Conservation (phyloP, 2,888 invertebrate species). For the Idaea biselata region DNA sequence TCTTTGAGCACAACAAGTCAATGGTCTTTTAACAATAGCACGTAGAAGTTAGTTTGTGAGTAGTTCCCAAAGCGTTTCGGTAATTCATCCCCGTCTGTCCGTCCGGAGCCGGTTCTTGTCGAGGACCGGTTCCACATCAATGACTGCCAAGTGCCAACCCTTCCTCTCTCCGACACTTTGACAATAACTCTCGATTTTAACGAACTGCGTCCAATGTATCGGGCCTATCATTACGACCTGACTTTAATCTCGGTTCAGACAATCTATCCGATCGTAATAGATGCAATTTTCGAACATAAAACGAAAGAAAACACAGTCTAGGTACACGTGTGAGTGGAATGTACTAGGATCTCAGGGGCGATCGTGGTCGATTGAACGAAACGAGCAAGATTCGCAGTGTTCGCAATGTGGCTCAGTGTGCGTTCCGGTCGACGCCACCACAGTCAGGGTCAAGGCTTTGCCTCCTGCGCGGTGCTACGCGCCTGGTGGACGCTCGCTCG, state of each 20-base stretch:
- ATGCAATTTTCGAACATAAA: constrained; percentile 44
- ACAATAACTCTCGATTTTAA: constrained; percentile 67
- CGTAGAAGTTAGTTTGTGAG: constrained; percentile 32
- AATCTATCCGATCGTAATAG: constrained; percentile 39
- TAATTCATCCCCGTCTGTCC: constrained; percentile 74
- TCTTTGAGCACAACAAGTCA: not conserved
- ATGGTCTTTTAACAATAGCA: constrained; percentile 31
- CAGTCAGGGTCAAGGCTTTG: constrained; percentile 79
- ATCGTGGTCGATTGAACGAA: constrained; percentile 41
- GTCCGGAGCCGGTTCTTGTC: constrained; percentile 52
- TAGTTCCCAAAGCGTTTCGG: constrained; percentile 57
- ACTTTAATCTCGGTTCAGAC: constrained; percentile 8
- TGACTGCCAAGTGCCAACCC: constrained; percentile 73
- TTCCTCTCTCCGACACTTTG: constrained; percentile 50
- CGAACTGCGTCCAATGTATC: constrained; percentile 26
- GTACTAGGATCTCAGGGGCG: constrained; percentile 67
- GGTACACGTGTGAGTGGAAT: constrained; percentile 66
- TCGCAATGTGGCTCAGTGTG: constrained; percentile 69
- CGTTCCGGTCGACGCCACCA: constrained; percentile 80
- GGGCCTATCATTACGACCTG: constrained; percentile 8
- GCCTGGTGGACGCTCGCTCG: constrained; percentile 62
- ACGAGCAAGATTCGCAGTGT: constrained; percentile 64
- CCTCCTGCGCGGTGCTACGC: constrained; percentile 64
- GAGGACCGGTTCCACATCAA: constrained; percentile 75
- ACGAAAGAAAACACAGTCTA: constrained; percentile 63